Base-by-base conservation (phyloP, 92 coral and sea anemone species). In the Porites rus region DNA sequence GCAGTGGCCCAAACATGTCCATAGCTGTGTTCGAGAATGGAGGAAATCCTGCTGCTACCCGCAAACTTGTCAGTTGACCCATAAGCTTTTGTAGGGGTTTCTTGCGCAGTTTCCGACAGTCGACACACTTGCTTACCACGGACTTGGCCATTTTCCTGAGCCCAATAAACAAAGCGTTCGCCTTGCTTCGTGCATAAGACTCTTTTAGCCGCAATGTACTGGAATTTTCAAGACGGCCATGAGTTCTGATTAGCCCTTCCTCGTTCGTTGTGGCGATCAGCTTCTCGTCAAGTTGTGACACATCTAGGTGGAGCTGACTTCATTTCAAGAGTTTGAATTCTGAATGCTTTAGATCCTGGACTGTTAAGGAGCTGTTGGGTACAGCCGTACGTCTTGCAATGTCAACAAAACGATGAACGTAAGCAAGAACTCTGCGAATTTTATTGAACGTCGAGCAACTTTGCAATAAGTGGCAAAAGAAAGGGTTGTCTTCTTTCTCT, bases 21-120 rank as follows among this genome's bases (percentile, higher is more conserved):
- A 28, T 28, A 28, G 31, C 31, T 28, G 31, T 28, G 31, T 28
- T 28, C 31, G 31, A 28, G 4, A 28, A 2, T 28, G 31, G 31
- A 28, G 31, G 31, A 28, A 28, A 28, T 2, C 31, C 31, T 28
- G 31, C 58, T 18, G 92, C 87, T 10, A 88, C 92, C 76, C 93
- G 72, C 24, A 89, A 88, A 65, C 83, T 72, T 20, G 89, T 93
- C n/a, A 89, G 3, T 89, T 92, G 91, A 12, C 95, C 92, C 90
- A 92, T 92, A 52, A 92, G 81, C 74, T 92, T 91, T 11, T 63
- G 91, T 52, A 92, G 58, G 59, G 95, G 86, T 72, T 88, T 84
- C 74, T 81, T 64, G 56, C 81, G 86, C 17, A 88, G 85, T 75
- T 82, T 88, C 65, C 87, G 58, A 89, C 91, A 91, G 56, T 61